Percentiles rank a stretch among this genome's conserved stretches.
Conservation (phyloP, 2,113 vertebrate genomes). For the Antechinus stuartii region DNA sequence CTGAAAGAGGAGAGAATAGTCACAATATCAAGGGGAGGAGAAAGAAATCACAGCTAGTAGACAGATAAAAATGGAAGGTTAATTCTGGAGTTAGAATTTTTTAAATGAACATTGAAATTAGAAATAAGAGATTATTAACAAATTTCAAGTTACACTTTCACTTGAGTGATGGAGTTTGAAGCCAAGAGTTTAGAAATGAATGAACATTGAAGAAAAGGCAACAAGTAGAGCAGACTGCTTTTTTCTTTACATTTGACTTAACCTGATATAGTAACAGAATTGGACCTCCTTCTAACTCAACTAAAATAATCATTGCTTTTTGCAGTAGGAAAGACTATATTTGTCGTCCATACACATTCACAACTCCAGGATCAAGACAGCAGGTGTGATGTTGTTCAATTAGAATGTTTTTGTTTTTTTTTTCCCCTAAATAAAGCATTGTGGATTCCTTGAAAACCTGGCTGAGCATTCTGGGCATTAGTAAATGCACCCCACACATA, state of each 20-base stretch:
- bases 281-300: not conserved
- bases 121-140: no score
- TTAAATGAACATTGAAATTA: no score
- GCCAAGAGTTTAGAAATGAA: not conserved
- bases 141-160: not conserved
- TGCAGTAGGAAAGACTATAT: not conserved
- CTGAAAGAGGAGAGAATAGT: no score
- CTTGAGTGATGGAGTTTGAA: not conserved
- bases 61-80: no score
- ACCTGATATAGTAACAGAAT: not conserved
- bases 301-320: not conserved
- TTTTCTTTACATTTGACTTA: not conserved
- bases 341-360: not conserved
- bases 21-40: no score
- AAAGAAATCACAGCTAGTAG: no score
- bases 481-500: not conserved
- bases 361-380: not conserved
- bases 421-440: not conserved
- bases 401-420: not conserved
- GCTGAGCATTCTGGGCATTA: not conserved
- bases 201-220: not conserved
- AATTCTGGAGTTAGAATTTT: no score
- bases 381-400: not conserved
- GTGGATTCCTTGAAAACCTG: not conserved
- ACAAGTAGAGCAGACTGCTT: not conserved